Conservation (phyloP, 2,797 vertebrate species). For the Benthosema pterotum region DNA sequence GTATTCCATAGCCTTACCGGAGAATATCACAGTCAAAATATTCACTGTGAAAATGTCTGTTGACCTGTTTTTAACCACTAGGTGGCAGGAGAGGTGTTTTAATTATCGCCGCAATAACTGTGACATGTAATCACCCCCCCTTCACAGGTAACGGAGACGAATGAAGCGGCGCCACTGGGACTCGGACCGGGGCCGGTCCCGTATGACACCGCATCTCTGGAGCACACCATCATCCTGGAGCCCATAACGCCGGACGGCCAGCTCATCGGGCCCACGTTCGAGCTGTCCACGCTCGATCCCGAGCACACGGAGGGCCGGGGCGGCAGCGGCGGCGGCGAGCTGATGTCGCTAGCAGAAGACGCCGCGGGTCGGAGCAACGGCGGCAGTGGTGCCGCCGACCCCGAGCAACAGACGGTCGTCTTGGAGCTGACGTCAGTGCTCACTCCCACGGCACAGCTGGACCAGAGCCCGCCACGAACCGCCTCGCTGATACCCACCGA, state of each 20-base stretch:
- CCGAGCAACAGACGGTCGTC: constrained; percentile 69
- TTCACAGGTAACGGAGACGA: constrained; percentile 41
- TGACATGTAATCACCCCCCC: no score
- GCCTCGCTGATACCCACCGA: constrained; percentile 40
- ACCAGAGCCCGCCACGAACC: constrained; percentile 44
- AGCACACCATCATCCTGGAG: constrained; percentile 73
- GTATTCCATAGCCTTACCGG: no score
- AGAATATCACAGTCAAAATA: no score
- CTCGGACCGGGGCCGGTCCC: constrained; percentile 33
- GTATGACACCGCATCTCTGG: constrained; percentile 55
- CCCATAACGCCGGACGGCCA: constrained; percentile 72
- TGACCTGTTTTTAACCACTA: no score
- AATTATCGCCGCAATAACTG: no score
- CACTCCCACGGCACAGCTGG: constrained; percentile 64
- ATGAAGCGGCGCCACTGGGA: constrained; percentile 16
- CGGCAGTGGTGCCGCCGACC: constrained; percentile 37
- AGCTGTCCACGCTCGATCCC: no score
- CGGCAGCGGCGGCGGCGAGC: no score
- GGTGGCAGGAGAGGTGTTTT: no score
- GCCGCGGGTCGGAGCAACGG: no score
- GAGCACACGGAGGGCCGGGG: no score
- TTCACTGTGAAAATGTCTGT: no score
- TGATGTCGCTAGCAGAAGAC: no score
- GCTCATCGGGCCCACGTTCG: constrained; percentile 55
- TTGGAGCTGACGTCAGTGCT: constrained; percentile 70